These are phyloP conservation scores for Chitala chitala DNA, from an alignment of 2,113 vertebrate genomes.

Conservation along the genomic window DNA sequence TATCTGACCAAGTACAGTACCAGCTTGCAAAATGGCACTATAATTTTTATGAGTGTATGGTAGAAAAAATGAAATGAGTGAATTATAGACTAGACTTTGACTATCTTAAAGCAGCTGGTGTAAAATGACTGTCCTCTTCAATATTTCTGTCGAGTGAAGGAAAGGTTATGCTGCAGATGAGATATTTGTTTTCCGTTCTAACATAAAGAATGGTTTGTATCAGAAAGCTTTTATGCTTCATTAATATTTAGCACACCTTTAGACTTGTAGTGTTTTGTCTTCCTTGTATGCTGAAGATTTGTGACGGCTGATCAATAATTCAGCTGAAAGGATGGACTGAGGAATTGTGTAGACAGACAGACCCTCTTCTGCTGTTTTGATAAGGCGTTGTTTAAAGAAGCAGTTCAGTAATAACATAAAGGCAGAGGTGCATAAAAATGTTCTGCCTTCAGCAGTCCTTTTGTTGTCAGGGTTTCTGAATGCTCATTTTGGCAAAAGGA, in stretches of 20 bases:
- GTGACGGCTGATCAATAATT: slow-evolving; percentile 28
- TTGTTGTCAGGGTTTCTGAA: slow-evolving; percentile 1
- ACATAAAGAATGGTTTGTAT: not conserved
- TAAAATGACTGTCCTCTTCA: too few species aligned
- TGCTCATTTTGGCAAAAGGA: slow-evolving; percentile 17
- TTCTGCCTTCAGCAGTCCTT: not conserved
- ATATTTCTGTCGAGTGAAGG: too few species aligned
- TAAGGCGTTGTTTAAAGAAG: slow-evolving; percentile 21
- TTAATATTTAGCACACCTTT: slow-evolving; percentile 31
- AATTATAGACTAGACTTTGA: too few species aligned
- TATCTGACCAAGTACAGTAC: too few species aligned
- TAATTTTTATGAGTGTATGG: too few species aligned
- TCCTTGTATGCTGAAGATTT: slow-evolving; percentile 3
- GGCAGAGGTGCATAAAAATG: slow-evolving; percentile 6
- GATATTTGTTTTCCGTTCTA: not conserved
- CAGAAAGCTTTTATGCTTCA: slow-evolving; percentile 11
- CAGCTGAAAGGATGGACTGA: slow-evolving; percentile 6
- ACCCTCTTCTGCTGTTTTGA: not conserved
- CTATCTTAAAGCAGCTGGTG: too few species aligned
- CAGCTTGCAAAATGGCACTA: too few species aligned
- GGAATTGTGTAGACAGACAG: not conserved
- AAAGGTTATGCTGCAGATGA: too few species aligned
- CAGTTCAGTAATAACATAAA: slow-evolving; percentile 2
- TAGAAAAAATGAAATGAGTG: too few species aligned
- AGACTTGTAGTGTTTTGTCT: slow-evolving; percentile 14